A percentile compares a stretch with the other conserved stretches of the same genome.
phyloP scores from a whole-genome alignment of 2,797 vertebrate species.

The Triplophysa yarkandensis region DNA sequence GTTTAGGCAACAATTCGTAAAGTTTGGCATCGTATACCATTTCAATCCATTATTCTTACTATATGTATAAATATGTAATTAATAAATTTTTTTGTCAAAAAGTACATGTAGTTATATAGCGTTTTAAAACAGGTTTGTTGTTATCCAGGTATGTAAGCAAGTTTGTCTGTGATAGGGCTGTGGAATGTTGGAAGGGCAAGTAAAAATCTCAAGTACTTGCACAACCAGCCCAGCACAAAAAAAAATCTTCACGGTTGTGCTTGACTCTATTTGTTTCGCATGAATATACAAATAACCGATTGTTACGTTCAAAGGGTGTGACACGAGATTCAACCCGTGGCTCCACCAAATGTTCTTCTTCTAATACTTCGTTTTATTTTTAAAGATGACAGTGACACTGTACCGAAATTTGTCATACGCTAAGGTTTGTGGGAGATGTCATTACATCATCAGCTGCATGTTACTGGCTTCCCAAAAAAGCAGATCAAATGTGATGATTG shows the following conservation, averaged over 20 bases:
- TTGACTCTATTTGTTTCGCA: neutral
- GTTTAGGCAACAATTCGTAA: no score
- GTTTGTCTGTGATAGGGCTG: neutral
- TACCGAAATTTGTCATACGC: no score
- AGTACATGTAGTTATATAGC: no score
- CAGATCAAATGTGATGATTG: neutral
- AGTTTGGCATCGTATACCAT: no score
- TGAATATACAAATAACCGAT: neutral
- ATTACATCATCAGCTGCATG: neutral
- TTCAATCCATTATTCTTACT: no score
- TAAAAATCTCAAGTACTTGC: neutral
- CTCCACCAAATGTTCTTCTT: constrained; percentile 8
- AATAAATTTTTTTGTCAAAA: no score
- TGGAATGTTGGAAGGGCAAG: neutral
- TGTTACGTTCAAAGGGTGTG: constrained; percentile 39
- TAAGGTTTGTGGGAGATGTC: constrained; percentile 21
- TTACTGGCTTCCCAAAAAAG: neutral
- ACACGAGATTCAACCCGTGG: neutral
- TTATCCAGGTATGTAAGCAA: no score
- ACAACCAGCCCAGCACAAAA: neutral
- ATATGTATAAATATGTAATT: no score
- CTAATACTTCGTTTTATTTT: neutral
- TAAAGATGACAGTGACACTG: constrained; percentile 1
- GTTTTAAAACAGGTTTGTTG: no score
- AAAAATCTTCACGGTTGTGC: neutral